Evolutionary conservation across 2,113 vertebrate genomes (phyloP).

Genomic region (crab-eating macaque (Macaca fascicularis)): T2T-MFA8v1.1 NC_088376.1:108049501-108050000

Average conservation of each 20-base stretch:
- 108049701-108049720: background rate
- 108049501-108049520: background rate
- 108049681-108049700: background rate
- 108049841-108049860: background rate
- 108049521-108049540: background rate
- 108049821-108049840: background rate
- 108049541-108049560: background rate
- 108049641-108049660: background rate
- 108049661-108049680: background rate
- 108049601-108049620: background rate
- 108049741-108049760: background rate
- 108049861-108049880: background rate
- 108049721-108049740: background rate
- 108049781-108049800: background rate
- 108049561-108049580: background rate
- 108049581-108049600: constrained; percentile 4
- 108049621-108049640: background rate
- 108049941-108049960: background rate
- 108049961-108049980: background rate
- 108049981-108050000: background rate
- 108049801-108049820: background rate
- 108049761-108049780: background rate
- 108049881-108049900: background rate
- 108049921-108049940: background rate
- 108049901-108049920: background rate